A percentile compares a stretch with the other conserved stretches of the same genome.
phyloP scores from a whole-genome alignment of 2,888 invertebrate genomes.

The Oasisia sp. region DNA sequence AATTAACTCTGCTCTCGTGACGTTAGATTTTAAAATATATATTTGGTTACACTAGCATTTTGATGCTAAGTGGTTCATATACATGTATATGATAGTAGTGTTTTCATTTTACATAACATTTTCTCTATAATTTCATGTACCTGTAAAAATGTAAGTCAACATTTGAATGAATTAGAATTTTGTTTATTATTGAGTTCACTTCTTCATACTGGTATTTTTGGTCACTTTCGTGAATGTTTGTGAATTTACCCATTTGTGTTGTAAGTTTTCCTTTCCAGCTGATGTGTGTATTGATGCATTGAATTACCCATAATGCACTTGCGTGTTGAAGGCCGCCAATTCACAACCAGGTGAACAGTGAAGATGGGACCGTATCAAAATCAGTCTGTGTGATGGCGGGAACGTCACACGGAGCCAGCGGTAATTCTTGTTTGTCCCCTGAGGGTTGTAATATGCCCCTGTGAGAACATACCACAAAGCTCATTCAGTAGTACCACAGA shows the following conservation, averaged over 20 bases:
- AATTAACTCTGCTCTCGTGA: too few relatives aligned
- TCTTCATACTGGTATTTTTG: background rate
- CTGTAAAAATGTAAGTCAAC: too few relatives aligned
- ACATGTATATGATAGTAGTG: too few relatives aligned
- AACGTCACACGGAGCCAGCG: background rate
- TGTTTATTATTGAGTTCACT: too few relatives aligned
- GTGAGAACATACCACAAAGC: background rate
- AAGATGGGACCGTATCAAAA: background rate
- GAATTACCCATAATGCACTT: background rate
- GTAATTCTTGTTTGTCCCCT: background rate
- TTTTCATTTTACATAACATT: too few relatives aligned
- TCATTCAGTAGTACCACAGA: too few relatives aligned
- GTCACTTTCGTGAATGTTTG: background rate
- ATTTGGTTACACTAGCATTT: too few relatives aligned
- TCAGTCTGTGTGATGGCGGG: background rate
- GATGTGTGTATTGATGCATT: background rate
- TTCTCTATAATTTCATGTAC: too few relatives aligned
- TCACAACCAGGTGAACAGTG: background rate
- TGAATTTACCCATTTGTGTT: background rate
- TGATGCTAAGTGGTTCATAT: too few relatives aligned
- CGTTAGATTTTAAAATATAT: too few relatives aligned
- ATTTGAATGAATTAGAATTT: too few relatives aligned
- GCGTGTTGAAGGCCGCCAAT: background rate
- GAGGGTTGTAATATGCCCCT: background rate
- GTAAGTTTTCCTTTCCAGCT: background rate